These are phyloP conservation scores for Isurus oxyrinchus DNA, from an alignment of 2,113 vertebrate species.

Conservation along the genomic window DNA sequence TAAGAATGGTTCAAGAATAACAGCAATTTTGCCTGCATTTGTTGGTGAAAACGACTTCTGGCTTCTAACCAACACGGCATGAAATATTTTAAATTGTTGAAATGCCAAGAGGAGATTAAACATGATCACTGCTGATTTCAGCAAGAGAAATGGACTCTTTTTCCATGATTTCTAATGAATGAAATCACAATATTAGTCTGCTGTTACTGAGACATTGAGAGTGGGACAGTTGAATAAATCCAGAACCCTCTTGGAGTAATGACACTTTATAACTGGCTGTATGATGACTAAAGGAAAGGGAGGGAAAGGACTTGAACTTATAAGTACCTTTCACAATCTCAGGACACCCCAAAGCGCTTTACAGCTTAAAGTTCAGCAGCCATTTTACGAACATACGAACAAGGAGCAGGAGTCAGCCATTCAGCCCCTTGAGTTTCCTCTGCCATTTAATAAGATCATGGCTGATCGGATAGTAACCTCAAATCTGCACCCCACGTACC, in stretches of 20 bases:
- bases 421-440: too few species aligned
- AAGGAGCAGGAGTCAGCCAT: too few species aligned
- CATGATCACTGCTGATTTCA: not conserved
- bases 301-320: not conserved
- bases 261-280: not conserved
- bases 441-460: too few species aligned
- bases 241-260: not conserved
- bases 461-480: too few species aligned
- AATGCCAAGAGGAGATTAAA: not conserved
- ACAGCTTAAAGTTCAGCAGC: not conserved
- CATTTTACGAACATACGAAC: not conserved
- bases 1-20: not conserved
- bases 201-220: not conserved
- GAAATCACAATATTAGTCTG: not conserved
- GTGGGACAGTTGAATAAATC: not conserved
- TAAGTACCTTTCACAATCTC: not conserved
- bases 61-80: too few species aligned
- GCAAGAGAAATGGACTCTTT: not conserved
- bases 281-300: not conserved
- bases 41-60: too few species aligned
- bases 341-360: not conserved
- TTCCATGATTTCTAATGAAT: not conserved
- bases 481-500: too few species aligned
- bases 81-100: too few species aligned
- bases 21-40: too few species aligned